These are phyloP conservation scores for Ypsolopha sequella DNA, from an alignment of 2,888 invertebrate genomes.

Conservation along the genomic window DNA sequence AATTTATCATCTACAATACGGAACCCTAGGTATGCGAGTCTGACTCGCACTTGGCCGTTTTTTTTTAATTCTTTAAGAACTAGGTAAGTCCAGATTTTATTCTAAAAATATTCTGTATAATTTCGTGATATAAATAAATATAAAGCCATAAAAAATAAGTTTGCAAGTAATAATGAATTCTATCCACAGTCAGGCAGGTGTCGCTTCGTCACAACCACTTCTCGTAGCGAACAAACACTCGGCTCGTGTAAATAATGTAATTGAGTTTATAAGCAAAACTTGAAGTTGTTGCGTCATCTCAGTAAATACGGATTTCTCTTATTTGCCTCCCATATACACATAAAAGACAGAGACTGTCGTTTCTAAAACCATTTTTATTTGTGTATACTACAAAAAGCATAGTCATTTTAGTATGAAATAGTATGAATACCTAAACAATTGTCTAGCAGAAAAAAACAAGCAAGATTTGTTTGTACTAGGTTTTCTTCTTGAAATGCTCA, in stretches of 20 bases:
- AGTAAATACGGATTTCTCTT: background rate
- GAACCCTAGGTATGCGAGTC: too few relatives aligned
- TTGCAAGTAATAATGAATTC: background rate
- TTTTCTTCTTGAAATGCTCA: too few relatives aligned
- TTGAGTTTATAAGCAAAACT: conserved; percentile 9
- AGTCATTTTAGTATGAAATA: background rate
- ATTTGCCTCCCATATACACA: background rate
- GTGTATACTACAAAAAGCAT: too few relatives aligned
- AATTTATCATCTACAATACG: too few relatives aligned
- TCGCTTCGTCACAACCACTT: conserved; percentile 18
- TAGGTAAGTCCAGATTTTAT: too few relatives aligned
- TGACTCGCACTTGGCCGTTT: too few relatives aligned
- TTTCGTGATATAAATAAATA: too few relatives aligned
- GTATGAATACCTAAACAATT: background rate
- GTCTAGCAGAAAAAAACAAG: background rate
- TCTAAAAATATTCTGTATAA: too few relatives aligned
- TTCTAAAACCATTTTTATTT: too few relatives aligned
- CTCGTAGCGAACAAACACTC: conserved; percentile 10
- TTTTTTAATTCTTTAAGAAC: too few relatives aligned
- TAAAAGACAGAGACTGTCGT: too few relatives aligned
- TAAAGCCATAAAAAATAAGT: too few relatives aligned
- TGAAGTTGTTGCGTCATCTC: conserved; percentile 8
- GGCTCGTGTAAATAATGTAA: conserved; percentile 9
- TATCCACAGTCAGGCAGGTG: conserved; percentile 14
- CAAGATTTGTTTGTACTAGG: background rate